These are phyloP conservation scores for Anseranas semipalmata DNA, from an alignment of 2,113 vertebrate species.

Conservation along the genomic window DNA sequence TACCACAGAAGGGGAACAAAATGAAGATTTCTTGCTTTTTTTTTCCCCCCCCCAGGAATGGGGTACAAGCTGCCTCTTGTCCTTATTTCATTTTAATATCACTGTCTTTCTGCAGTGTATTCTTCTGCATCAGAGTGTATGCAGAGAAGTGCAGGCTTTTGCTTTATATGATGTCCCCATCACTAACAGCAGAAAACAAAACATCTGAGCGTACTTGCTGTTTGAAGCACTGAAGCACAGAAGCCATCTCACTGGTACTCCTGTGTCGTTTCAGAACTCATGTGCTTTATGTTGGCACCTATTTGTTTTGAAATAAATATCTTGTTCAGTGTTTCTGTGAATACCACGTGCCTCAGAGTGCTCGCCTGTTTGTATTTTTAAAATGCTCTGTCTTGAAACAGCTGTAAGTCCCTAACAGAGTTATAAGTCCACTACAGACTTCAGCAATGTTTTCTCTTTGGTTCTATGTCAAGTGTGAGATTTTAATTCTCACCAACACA, in stretches of 20 bases:
- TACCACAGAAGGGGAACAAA: background rate
- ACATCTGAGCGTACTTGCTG: accelerated
- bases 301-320: background rate
- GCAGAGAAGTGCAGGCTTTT: accelerated
- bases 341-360: accelerated
- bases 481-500: background rate
- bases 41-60: background rate
- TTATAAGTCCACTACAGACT: background rate
- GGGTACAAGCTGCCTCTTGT: background rate
- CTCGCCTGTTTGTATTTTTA: background rate
- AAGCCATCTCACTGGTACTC: accelerated
- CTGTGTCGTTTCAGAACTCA: accelerated
- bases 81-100: background rate
- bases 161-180: background rate
- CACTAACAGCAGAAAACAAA: background rate
- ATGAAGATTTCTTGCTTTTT: background rate
- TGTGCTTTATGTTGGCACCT: accelerated
- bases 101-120: accelerated
- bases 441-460: background rate
- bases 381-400: background rate
- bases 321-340: background rate
- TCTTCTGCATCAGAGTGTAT: background rate
- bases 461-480: background rate
- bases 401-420: background rate
- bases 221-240: background rate